Conservation (phyloP, 1,140 invertebrate species). For the Harpegnathos saltator region DNA sequence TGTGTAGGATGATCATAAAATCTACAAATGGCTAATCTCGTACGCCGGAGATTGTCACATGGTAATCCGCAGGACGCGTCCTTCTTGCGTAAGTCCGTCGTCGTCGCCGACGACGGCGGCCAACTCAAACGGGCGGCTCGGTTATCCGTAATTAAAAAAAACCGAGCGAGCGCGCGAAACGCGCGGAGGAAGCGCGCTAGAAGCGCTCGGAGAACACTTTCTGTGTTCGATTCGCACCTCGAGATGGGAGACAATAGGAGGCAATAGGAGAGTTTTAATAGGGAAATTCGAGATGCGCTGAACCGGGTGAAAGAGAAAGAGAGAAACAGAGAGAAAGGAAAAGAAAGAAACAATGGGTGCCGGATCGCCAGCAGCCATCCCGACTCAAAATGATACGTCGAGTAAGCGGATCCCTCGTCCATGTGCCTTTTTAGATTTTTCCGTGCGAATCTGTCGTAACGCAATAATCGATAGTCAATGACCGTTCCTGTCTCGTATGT, state of each 20-base stretch:
- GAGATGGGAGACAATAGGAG: not conserved
- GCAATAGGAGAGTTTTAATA: not conserved
- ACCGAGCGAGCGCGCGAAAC: not conserved
- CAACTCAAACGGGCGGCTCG: not conserved
- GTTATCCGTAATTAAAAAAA: conserved; percentile 4
- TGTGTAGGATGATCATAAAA: not conserved
- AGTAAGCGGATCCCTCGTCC: not conserved
- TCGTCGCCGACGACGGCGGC: too few relatives aligned
- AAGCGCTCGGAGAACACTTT: not conserved
- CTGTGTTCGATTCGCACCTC: not conserved
- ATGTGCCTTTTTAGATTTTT: not conserved
- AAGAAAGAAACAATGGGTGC: not conserved
- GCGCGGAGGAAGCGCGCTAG: not conserved
- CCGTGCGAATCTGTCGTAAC: conserved; percentile 12
- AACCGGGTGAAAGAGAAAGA: not conserved
- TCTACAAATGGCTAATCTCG: conserved; percentile 23
- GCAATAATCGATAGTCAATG: not conserved
- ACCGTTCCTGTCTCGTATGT: not conserved
- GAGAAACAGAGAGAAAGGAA: not conserved
- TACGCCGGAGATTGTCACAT: not conserved
- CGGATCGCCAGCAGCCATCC: not conserved
- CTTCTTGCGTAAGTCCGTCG: not conserved
- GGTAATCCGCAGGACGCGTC: not conserved
- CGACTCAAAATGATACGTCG: not conserved
- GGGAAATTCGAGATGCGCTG: conserved; percentile 2